Base-by-base conservation (phyloP, 2,113 vertebrate species). In the Microtus montanus region DNA sequence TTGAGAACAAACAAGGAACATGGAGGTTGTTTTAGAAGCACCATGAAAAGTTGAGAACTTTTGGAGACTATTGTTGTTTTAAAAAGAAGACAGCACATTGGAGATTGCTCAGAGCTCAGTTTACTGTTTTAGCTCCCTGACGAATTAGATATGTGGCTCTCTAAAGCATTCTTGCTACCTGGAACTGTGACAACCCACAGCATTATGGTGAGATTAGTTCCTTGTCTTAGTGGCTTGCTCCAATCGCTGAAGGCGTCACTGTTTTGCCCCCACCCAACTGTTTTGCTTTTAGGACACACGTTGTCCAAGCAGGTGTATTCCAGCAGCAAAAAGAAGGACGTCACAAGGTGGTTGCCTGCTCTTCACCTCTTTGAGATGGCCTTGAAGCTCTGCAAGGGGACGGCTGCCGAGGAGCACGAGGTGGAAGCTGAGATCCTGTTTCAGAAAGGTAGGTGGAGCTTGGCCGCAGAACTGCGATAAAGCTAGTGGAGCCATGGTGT, bases 341-440 rank as follows among this genome's bases (percentile, higher is more conserved):
- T 87, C 3, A 90, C 89, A 15, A 97, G 95, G 82, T 97, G 98
- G 97, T 73, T 96, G 9, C 4, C 1, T 84, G 97, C 98, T 88
- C 97, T 98, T 78, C 95, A 96, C 71, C 95, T 98, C 78, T 97
- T 99, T 84, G 97, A 98, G 73, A 96, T 95, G 61, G 98, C 99
- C 20, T 7, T 99, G 95, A 93, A 92, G 41, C 98, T 99, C 63
- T 98, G 98, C 90, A 97, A 92, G 95, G 66, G 75, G 64, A 97
- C 98, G 30, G 97, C 98, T 52, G 96, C n/a, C 90, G 97, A 96
- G 95, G 97, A 98, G 52, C 0, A 66, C 26, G 98, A 99, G 91
- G 94, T 99, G 85, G 98, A 99, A 97, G 98, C 98, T 33, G 98
- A 99, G 93, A 96, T 99, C 61, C 98, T 99, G 52, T 99, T 99